Conservation (phyloP, 2,113 vertebrate genomes). For the Strix aluco region DNA sequence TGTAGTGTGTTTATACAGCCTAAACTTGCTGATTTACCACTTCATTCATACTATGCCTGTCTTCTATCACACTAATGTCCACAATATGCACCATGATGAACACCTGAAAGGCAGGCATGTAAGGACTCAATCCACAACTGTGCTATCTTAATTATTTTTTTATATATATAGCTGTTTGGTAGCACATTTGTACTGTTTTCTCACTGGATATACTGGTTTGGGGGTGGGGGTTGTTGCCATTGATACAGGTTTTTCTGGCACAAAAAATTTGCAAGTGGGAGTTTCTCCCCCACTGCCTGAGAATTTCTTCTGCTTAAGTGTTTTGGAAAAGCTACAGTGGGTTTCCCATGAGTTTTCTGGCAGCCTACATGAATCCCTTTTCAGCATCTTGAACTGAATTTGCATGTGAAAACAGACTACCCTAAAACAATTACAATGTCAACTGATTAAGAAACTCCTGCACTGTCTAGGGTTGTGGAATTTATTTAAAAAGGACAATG, state of each 20-base stretch:
- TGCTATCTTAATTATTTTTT: neutral
- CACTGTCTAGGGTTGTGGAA: neutral
- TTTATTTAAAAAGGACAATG: neutral
- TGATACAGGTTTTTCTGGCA: neutral
- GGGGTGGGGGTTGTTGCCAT: neutral
- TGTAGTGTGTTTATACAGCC: neutral
- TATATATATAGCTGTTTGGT: neutral
- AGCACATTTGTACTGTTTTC: constrained; percentile 4
- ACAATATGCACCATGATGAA: neutral
- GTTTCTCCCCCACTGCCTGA: neutral
- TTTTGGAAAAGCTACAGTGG: neutral
- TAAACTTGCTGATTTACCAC: neutral
- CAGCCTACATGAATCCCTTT: constrained; percentile 33
- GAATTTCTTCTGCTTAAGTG: constrained; percentile 7
- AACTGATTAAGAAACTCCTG: constrained; percentile 26
- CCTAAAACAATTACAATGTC: constrained; percentile 15
- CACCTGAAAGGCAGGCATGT: neutral
- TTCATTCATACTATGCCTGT: neutral
- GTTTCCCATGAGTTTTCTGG: constrained; percentile 51
- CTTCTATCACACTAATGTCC: neutral
- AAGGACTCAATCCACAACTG: neutral
- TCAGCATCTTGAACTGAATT: constrained; percentile 23
- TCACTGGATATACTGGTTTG: neutral
- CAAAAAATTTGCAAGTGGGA: neutral
- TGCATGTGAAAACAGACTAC: constrained; percentile 57